Percentiles rank a stretch among this genome's conserved stretches.
phyloP scores from a whole-genome alignment of 35 echinoderm and acorn worm species.

The Apostichopus japonicus region DNA sequence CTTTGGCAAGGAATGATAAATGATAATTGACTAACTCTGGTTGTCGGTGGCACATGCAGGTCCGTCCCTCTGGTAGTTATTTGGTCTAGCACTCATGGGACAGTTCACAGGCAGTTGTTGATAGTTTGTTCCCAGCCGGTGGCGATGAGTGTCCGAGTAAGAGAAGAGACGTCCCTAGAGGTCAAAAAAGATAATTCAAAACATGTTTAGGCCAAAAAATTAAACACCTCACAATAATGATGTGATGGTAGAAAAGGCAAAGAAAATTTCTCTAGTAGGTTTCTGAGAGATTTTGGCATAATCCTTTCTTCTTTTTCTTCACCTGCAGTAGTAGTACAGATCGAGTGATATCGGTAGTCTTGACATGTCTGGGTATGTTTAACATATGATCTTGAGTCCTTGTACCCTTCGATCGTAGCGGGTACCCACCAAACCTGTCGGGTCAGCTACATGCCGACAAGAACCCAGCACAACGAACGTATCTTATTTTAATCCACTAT shows the following conservation, averaged over 20 bases:
- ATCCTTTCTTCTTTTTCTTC: no score
- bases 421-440: no score
- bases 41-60: constrained; percentile 90
- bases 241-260: not conserved
- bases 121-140: constrained; percentile 95
- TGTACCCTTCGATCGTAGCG: no score
- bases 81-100: constrained; percentile 72
- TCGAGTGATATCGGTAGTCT: no score
- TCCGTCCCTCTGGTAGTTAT: constrained; percentile 96
- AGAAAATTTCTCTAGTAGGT: not conserved
- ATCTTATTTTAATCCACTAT: no score
- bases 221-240: not conserved
- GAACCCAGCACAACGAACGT: no score
- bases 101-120: constrained; percentile 97
- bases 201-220: no score
- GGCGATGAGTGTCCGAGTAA: constrained; percentile 90
- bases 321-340: no score
- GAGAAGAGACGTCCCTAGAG: constrained; percentile 94
- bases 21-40: constrained; percentile 68
- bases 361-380: no score
- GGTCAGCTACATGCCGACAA: no score
- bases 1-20: no score
- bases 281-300: not conserved
- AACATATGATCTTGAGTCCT: no score
- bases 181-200: not conserved